Percentiles rank a stretch among this genome's conserved stretches.
These are phyloP conservation scores for Pelodiscus sinensis DNA, from an alignment of 2,113 vertebrate species.

Conservation along the genomic window DNA sequence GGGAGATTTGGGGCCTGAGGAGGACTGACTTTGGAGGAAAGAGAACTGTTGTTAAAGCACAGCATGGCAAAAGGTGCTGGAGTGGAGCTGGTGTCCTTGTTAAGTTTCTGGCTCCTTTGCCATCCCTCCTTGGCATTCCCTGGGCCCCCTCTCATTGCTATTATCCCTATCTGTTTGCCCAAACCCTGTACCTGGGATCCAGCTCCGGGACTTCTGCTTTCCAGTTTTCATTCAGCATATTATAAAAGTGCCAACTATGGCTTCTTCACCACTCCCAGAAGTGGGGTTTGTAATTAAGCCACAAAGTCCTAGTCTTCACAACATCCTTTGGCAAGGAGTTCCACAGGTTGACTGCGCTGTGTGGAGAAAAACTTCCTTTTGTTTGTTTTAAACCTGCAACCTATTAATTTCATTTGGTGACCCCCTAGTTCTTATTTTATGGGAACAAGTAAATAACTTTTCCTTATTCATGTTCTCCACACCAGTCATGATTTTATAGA, in stretches of 20 bases:
- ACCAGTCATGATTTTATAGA: too few relatives aligned
- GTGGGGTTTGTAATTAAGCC: background rate
- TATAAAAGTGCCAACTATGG: background rate
- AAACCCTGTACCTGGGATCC: background rate
- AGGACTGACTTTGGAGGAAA: background rate
- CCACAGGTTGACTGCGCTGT: too few relatives aligned
- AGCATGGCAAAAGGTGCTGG: background rate
- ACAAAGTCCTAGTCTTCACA: background rate
- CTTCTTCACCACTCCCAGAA: background rate
- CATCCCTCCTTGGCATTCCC: background rate
- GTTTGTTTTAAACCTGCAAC: too few relatives aligned
- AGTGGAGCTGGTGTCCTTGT: background rate
- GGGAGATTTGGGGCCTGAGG: background rate
- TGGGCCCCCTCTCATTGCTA: too few relatives aligned
- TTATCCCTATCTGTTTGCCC: background rate
- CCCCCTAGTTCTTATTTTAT: too few relatives aligned
- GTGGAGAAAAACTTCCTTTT: too few relatives aligned
- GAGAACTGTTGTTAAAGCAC: background rate
- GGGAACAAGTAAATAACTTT: too few relatives aligned
- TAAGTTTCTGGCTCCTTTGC: background rate
- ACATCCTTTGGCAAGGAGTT: too few relatives aligned
- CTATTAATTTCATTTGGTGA: too few relatives aligned
- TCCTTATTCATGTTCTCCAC: too few relatives aligned
- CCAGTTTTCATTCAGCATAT: background rate
- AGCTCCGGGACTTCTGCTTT: background rate